Percentiles rank a stretch among this genome's conserved stretches.
Evolutionary conservation across 1,140 invertebrate genomes (phyloP).

Genomic region (Cyphomyrmex costatus): DNA sequence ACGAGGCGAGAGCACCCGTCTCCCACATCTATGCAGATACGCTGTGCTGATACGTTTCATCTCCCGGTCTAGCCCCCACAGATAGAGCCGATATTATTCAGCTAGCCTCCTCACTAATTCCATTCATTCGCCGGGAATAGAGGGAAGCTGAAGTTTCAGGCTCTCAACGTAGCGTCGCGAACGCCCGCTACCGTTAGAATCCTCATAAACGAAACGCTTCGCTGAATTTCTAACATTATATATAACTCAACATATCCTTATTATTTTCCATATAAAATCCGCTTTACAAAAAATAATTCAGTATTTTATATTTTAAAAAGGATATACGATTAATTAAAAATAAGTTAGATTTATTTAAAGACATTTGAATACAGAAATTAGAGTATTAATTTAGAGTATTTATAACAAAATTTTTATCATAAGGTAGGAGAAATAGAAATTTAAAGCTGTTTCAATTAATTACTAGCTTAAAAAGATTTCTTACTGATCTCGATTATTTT

Average conservation of each 20-base stretch:
- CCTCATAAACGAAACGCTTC: constrained; percentile 25
- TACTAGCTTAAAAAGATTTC: not conserved
- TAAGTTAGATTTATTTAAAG: not conserved
- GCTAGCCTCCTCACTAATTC: constrained; percentile 87
- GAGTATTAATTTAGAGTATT: not conserved
- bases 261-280: not conserved
- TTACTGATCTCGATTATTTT: not conserved
- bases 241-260: constrained; percentile 6
- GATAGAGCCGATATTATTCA: constrained; percentile 87
- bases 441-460: not conserved
- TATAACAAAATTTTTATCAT: not conserved
- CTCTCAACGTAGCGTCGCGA: constrained; percentile 54
- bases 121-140: constrained; percentile 83
- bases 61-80: constrained; percentile 84
- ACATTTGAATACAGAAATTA: not conserved
- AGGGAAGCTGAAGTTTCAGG: constrained; percentile 60
- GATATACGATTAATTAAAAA: not conserved
- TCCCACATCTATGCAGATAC: constrained; percentile 85
- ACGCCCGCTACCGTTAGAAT: constrained; percentile 57
- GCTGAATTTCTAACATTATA: not conserved
- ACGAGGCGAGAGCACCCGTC: constrained; percentile 66
- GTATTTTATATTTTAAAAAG: not conserved
- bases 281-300: not conserved
- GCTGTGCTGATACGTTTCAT: constrained; percentile 85
- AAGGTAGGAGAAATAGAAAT: not conserved